phyloP scores from a whole-genome alignment of 1,140 invertebrate genomes.

The Stegodyphus dumicola region DNA sequence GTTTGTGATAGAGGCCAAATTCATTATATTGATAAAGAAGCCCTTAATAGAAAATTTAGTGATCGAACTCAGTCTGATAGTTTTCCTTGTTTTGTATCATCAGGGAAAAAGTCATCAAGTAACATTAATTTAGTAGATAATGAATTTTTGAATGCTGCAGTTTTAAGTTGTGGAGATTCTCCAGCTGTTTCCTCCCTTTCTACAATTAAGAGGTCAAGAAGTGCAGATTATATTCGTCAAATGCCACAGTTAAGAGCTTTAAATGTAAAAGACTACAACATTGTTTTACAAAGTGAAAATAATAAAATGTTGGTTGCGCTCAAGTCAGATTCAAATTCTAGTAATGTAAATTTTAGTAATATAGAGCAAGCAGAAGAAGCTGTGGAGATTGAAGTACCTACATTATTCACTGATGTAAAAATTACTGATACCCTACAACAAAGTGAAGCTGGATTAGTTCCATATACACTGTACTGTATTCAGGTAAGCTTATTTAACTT shows the following conservation, averaged over 20 bases:
- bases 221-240: conserved; percentile 56
- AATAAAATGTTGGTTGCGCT: conserved; percentile 42
- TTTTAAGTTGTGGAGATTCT: background rate
- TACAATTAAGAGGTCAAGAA: conserved; percentile 45
- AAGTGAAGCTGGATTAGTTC: conserved; percentile 64
- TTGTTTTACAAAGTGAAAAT: conserved; percentile 35
- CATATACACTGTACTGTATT: conserved; percentile 68
- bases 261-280: conserved; percentile 42
- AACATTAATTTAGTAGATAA: conserved; percentile 36
- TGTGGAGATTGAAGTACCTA: conserved; percentile 62
- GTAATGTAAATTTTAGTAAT: background rate
- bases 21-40: background rate
- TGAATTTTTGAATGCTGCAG: conserved; percentile 2
- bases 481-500: conserved; percentile 63
- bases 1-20: background rate
- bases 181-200: conserved; percentile 11
- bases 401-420: conserved; percentile 67
- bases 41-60: background rate
- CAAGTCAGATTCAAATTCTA: conserved; percentile 31
- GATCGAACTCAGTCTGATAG: background rate
- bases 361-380: conserved; percentile 66
- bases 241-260: conserved; percentile 43
- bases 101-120: conserved; percentile 37
- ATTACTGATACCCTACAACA: conserved; percentile 67
- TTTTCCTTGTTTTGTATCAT: conserved; percentile 24